Conservation (phyloP, 2,797 vertebrate species). For the Periparus ater region DNA sequence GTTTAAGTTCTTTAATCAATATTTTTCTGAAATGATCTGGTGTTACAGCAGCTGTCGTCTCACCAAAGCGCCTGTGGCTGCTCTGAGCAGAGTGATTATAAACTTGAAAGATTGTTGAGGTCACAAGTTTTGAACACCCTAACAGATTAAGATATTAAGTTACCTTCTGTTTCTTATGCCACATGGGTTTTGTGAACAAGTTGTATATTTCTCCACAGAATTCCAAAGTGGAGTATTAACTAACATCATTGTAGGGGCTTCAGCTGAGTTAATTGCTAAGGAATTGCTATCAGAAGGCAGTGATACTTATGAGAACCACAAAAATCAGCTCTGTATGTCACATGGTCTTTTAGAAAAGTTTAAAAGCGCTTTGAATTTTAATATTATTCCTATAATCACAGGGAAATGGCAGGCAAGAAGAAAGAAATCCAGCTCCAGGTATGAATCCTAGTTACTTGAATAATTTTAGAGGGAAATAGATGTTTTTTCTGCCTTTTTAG, state of each 20-base stretch:
- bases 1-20: not conserved
- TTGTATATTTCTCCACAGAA: not conserved
- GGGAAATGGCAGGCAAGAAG: conserved; percentile 74
- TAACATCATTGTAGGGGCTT: not conserved
- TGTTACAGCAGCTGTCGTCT: not conserved
- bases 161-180: not conserved
- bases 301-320: not conserved
- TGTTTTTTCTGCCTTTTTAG: not conserved
- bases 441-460: not conserved
- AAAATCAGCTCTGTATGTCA: not conserved
- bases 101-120: not conserved
- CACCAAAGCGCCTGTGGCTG: not conserved
- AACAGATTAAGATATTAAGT: not conserved
- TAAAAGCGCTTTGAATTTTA: not conserved
- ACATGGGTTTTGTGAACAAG: not conserved
- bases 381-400: not conserved
- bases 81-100: not conserved
- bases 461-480: not conserved
- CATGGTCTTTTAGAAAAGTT: not conserved
- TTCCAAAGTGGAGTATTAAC: not conserved
- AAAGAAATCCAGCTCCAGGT: conserved; percentile 76
- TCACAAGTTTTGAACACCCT: not conserved
- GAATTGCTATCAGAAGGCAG: not conserved
- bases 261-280: not conserved
- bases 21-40: not conserved